Percentiles rank a stretch among this genome's conserved stretches.
Evolutionary conservation across 1,140 invertebrate genomes (phyloP).

Genomic region (Papilio dardanus): DNA sequence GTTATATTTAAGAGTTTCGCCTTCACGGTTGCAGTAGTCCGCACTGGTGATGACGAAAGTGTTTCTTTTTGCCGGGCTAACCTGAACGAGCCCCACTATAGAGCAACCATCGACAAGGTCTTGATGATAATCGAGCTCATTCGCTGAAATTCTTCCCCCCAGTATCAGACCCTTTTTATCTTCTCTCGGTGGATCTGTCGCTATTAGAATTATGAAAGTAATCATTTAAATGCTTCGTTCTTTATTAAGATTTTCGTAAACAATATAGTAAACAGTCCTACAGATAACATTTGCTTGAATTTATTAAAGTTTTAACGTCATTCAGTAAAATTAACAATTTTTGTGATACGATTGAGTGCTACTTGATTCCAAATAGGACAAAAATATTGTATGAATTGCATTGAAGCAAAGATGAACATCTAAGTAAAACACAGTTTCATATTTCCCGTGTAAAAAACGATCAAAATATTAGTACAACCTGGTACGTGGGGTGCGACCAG

Average conservation of each 20-base stretch:
- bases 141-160: slow-evolving; percentile 68
- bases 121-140: slow-evolving; percentile 70
- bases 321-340: no score
- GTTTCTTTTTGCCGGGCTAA: slow-evolving; percentile 56
- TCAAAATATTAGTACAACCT: slow-evolving; percentile 55
- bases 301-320: background rate
- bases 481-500: slow-evolving; percentile 68
- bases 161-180: slow-evolving; percentile 67
- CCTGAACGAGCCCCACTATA: slow-evolving; percentile 54
- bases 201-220: slow-evolving; percentile 43
- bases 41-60: slow-evolving; percentile 71
- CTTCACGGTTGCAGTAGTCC: slow-evolving; percentile 70
- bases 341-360: no score
- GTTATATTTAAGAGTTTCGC: slow-evolving; percentile 71
- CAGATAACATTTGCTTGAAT: background rate
- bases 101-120: slow-evolving; percentile 68
- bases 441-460: slow-evolving; percentile 17
- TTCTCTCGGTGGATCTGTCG: slow-evolving; percentile 60
- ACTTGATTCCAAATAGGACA: background rate
- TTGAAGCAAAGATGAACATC: background rate
- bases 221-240: background rate
- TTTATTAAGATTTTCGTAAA: background rate
- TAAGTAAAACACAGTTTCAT: background rate
- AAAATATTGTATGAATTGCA: no score
- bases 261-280: background rate